These are phyloP conservation scores for Psittacula echo DNA, from an alignment of 2,797 vertebrate genomes.

Conservation along the genomic window DNA sequence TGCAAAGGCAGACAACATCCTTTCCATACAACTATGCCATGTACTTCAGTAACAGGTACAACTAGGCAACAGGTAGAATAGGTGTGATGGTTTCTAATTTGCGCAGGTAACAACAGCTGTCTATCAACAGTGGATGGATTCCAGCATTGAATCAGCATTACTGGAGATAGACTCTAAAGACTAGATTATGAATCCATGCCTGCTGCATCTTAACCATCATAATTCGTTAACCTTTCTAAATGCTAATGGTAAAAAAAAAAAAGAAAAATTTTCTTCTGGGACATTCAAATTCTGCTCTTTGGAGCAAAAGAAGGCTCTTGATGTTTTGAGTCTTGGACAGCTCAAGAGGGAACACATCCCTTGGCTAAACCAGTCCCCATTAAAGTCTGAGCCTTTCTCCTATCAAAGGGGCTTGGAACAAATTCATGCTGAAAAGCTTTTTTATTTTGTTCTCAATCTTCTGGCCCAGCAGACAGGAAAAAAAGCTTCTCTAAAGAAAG, in stretches of 20 bases:
- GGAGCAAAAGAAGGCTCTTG: not conserved
- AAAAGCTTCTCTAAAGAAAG: not conserved
- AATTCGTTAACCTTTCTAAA: conserved; percentile 17
- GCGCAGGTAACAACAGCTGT: not conserved
- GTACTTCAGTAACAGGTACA: not conserved
- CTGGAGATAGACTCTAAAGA: not conserved
- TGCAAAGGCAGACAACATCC: not conserved
- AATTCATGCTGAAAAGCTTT: conserved; percentile 4
- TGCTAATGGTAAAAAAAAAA: not conserved
- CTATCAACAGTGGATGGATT: not conserved
- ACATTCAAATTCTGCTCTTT: not conserved
- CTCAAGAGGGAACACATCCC: not conserved
- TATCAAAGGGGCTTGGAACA: not conserved
- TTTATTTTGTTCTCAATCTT: conserved; percentile 24
- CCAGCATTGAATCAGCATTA: not conserved
- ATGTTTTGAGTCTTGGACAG: not conserved
- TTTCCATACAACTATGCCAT: not conserved
- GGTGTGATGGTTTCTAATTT: not conserved
- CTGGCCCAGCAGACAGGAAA: not conserved
- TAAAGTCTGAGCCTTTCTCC: not conserved
- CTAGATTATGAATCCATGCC: not conserved
- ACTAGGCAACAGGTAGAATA: not conserved
- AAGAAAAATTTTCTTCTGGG: not conserved
- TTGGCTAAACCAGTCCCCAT: not conserved
- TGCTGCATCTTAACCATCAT: not conserved